phyloP scores from a whole-genome alignment of 2,113 vertebrate genomes.

The Pachyramphus minor region DNA sequence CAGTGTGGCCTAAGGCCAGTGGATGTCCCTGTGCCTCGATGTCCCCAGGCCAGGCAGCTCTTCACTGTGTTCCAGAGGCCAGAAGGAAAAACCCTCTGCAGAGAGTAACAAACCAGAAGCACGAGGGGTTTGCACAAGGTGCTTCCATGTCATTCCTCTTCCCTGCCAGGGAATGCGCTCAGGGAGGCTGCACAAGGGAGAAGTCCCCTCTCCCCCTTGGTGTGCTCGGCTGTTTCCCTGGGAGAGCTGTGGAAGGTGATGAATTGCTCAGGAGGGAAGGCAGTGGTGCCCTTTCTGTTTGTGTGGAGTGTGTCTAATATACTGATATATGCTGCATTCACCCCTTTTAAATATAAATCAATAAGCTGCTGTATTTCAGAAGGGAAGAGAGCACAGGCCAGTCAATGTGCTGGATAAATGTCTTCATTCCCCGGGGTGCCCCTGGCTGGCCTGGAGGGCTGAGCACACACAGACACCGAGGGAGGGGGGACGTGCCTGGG shows the following conservation, averaged over 20 bases:
- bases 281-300: slow-evolving; percentile 47
- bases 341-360: slow-evolving; percentile 63
- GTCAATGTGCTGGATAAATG: neutral
- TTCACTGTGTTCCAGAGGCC: neutral
- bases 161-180: fast-evolving
- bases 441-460: neutral
- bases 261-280: slow-evolving; percentile 11
- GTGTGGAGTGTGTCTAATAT: slow-evolving; percentile 55
- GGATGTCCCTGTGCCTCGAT: neutral
- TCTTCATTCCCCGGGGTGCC: slow-evolving; percentile 20
- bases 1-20: neutral
- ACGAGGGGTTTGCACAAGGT: fast-evolving
- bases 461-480: neutral
- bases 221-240: neutral
- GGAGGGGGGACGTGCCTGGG: neutral
- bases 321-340: slow-evolving; percentile 61
- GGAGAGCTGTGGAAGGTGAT: neutral
- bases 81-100: neutral
- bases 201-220: neutral
- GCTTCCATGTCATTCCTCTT: neutral
- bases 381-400: neutral
- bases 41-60: neutral
- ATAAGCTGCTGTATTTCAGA: slow-evolving; percentile 53
- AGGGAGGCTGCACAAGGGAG: neutral
- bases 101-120: neutral